Evolutionary conservation across 2,888 invertebrate species (phyloP).

Genomic region (Seira sanloemensis): DNA sequence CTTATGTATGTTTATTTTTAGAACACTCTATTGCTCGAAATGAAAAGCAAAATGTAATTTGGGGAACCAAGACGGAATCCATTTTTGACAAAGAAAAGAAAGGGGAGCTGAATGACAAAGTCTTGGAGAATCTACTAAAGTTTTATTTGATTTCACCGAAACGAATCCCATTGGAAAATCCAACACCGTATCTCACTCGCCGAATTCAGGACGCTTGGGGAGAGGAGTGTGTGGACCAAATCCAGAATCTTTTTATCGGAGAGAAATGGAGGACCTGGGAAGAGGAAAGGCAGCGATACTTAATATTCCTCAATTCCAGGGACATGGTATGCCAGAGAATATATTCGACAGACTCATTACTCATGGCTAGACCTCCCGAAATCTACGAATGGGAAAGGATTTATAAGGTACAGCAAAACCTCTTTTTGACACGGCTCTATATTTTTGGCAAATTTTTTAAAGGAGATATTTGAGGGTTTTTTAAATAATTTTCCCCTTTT

Average conservation of each 20-base stretch:
- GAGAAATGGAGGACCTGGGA: too few species aligned
- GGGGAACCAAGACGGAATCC: slow-evolving; percentile 83
- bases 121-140: slow-evolving; percentile 84
- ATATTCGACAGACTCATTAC: slow-evolving; percentile 74
- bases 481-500: not conserved
- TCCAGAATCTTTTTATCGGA: too few species aligned
- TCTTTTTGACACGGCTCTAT: not conserved
- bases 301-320: slow-evolving; percentile 84
- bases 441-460: slow-evolving; percentile 12
- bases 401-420: slow-evolving; percentile 79
- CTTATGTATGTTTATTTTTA: slow-evolving; percentile 26
- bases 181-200: slow-evolving; percentile 76
- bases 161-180: slow-evolving; percentile 81
- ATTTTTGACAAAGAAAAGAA: slow-evolving; percentile 81
- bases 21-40: slow-evolving; percentile 77
- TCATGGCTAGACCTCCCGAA: slow-evolving; percentile 82
- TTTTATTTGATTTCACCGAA: slow-evolving; percentile 86
- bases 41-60: slow-evolving; percentile 86
- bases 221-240: too few species aligned
- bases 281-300: slow-evolving; percentile 80
- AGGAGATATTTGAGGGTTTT: not conserved
- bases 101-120: slow-evolving; percentile 81
- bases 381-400: slow-evolving; percentile 88
- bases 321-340: slow-evolving; percentile 82
- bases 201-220: slow-evolving; percentile 76